Evolutionary conservation across 2,888 invertebrate species (phyloP), one percentile per base, ranked within the genome.

Genomic region (Acrobasis consociella): DNA sequence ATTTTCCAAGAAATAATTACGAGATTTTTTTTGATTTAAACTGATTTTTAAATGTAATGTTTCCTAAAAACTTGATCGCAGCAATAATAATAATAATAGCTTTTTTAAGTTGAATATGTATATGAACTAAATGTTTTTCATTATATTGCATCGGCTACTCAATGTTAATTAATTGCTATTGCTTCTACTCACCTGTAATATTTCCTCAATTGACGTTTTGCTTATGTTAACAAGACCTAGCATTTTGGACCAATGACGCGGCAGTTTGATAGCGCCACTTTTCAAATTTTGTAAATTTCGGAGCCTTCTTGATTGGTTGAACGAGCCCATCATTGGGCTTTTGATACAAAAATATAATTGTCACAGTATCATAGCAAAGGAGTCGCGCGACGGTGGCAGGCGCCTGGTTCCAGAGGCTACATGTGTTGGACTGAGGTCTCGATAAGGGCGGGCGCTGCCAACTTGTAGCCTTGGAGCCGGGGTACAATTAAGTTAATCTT

Each of bases 201-300:
- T 77, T 67, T 88, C 88, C 60, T 87, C 88, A 65, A 76, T 67
- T 0, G 82, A 75, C 9, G 75, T 69, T 67, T 84, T 85, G 61
- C 73, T 80, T 17, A 79, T 67, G 58, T 77, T 81, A 0, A 78
- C 75, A 5, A 85, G 72, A 7, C 89, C 85, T 55, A 87, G 72
- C 79, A 89, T 85, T 69, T 86, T 89, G 0, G 89, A 87, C 83
- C 86, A 86, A 67, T 87, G 86, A 0, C 86, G 75, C 0, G 89
- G 86, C 9, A 89, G 63, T 63, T 79, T 87, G 0, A 85, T 86
- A 1, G 83, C 83, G 65, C 85, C 83, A 76, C 75, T 83, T 82
- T 83, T 87, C 13, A 87, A 83, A 76, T 75, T 78, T 58, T 83
- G 80, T 37, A 87, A 73, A 68, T 83, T 81, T 64, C 72, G 77